Percentiles rank a stretch among this genome's conserved stretches.
Evolutionary conservation across 2,113 vertebrate genomes (phyloP).

Genomic region (Chamaetylas fuelleborni): DNA sequence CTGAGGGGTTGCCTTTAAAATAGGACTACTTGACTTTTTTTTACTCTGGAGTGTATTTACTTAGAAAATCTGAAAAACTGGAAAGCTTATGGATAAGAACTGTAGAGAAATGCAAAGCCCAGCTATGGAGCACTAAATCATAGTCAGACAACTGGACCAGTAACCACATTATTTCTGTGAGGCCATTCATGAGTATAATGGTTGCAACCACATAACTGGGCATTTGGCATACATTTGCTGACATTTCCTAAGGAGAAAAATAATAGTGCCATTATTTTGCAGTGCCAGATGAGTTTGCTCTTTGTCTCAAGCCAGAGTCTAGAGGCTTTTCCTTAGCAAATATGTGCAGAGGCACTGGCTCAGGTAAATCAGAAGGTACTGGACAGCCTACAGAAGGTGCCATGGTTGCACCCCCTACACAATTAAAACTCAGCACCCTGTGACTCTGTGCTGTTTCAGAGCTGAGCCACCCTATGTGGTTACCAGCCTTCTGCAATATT

Average conservation of each 20-base stretch:
- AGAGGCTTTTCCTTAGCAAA: neutral
- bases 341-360: fast-evolving
- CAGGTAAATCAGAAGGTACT: neutral
- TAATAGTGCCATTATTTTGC: neutral
- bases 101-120: neutral
- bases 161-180: neutral
- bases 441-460: neutral
- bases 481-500: neutral
- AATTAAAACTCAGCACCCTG: fast-evolving
- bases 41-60: slow-evolving; percentile 10
- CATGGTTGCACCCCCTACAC: fast-evolving
- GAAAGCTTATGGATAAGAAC: neutral
- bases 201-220: neutral
- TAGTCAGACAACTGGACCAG: neutral
- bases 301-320: neutral
- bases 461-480: fast-evolving
- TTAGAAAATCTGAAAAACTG: slow-evolving; percentile 19
- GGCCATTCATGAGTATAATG: neutral
- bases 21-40: slow-evolving; percentile 13
- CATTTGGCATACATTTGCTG: neutral
- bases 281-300: neutral
- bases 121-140: neutral
- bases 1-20: slow-evolving; percentile 4
- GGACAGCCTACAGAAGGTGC: neutral
- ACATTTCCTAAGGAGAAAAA: neutral